Percentiles rank a stretch among this genome's conserved stretches.
These are phyloP conservation scores for Crotophaga sulcirostris DNA, from an alignment of 2,113 vertebrate genomes.

Conservation along the genomic window DNA sequence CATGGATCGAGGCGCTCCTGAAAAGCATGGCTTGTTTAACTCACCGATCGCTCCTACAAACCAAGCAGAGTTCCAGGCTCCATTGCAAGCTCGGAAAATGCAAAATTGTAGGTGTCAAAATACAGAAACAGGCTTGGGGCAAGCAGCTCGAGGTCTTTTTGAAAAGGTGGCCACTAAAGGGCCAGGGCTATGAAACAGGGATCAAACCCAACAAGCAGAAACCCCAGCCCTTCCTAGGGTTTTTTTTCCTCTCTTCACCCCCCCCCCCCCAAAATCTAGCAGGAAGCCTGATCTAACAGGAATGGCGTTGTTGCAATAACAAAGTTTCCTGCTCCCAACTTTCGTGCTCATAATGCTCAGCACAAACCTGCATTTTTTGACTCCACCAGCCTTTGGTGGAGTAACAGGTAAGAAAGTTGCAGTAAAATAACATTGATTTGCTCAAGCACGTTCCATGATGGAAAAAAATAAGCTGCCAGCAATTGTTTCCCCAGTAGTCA, in stretches of 20 bases:
- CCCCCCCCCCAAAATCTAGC: not conserved
- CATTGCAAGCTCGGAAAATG: not conserved
- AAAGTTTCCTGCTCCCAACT: constrained; percentile 30
- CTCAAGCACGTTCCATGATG: fast-evolving
- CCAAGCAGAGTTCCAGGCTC: not conserved
- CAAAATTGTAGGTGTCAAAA: not conserved
- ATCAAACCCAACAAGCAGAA: not conserved
- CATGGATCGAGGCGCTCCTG: not conserved
- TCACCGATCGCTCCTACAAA: not conserved
- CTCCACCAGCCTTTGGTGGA: not conserved
- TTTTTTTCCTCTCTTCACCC: not conserved
- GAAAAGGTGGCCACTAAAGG: not conserved
- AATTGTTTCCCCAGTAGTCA: fast-evolving
- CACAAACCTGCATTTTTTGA: not conserved
- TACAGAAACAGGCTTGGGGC: fast-evolving
- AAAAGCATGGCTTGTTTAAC: not conserved
- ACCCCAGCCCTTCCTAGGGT: not conserved
- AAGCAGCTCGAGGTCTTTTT: not conserved
- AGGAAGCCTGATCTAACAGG: not conserved
- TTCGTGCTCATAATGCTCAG: not conserved
- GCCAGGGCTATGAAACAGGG: not conserved
- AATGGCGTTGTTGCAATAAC: not conserved
- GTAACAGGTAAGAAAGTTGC: not conserved
- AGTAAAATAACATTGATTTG: not conserved
- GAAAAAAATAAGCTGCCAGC: fast-evolving